Evolutionary conservation across 2,113 vertebrate genomes (phyloP), one percentile per base, ranked within the genome.

Genomic region (Anguilla japonica): DNA sequence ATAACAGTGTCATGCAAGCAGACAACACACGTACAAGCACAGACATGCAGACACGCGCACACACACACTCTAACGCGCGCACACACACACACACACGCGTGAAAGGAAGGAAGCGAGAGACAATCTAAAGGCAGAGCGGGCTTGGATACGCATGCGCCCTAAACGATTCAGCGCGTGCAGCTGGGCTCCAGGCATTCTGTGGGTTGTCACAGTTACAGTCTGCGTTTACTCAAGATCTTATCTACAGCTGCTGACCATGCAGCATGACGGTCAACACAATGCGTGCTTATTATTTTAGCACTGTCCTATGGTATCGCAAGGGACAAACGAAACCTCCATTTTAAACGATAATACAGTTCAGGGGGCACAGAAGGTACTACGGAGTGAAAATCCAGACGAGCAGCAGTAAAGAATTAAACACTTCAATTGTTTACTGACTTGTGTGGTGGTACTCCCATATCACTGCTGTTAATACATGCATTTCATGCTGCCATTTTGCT

Each of bases 181-280:
- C 34, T 83, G 82, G 79, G 39, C 29, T 81, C 39, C 78, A 81
- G 29, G n/a, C 79, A 81, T 81, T 85, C 78, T 85, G 60, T 20
- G 22, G 71, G n/a, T 13, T 2, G n/a, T 13, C 34, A 57, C 29
- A 43, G 26, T 34, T 34, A 34, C 71, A 50, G 22, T 85, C 16
- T 18, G 41, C 5, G 67, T 39, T 75, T 22, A 29, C 11, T 67
- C 5, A 0, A 67, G 26, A 67, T 46, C 39, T 43, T 34, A 46
- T 46, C 53, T 83, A 63, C 60, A 46, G 26, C 20, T 29, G 43
- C 81, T n/a, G 9, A 39, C 34, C 53, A 85, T 34, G 16, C 39
- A 41, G 34, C 34, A 57, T 41, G 26, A 67, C n/a, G 40, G 41
- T 71, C 26, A 75, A 84, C 57, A 75, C 20, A 34, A 34, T 34